Base-by-base conservation (phyloP, 2,797 vertebrate genomes). In the Fistularia tabacaria region DNA sequence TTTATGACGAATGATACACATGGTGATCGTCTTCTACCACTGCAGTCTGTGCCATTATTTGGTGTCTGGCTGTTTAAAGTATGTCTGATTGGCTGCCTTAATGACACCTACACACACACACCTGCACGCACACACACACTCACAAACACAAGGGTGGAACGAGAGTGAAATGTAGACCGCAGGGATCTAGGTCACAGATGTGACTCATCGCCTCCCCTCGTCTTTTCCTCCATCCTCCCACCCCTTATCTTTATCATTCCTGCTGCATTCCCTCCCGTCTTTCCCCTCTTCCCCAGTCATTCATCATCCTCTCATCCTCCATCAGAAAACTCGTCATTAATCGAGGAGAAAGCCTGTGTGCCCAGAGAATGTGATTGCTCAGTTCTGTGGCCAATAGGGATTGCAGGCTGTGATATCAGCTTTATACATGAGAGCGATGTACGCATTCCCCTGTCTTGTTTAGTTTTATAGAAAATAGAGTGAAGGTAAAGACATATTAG, bases 181-280 rank as follows among this genome's bases (percentile, higher is more conserved):
- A 10, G 71, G 75, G 77, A 85, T 87, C 68, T 87, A 67, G 84
- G 85, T 89, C 84, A 89, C 79, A 81, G 80, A 80, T 78, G 76
- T 88, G 87, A 87, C 63, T 89, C 87, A 87, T 87, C 79, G 68
- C 76, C 74, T 57, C 71, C 66, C 70, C 67, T 68, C 56, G 44
- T 11, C 38, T 25, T 70, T 53, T 51, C 49, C 37, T 62, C 54
- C 51, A 57, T 39, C 44, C 1, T 10, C 14, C 74, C 73, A 55
- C 71, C 64, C 69, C 69, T 70, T 56, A 54, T 53, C 44, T 36
- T 64, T 52, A 54, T 53, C 46, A 38, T 64, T 52, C 54, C 51
- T 46, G 46, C 64, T 71, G 62, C 36, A 43, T 59, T 58, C 54
- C 51, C 41, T 51, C 52, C 44, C 49, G 61, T 58, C 57, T 54